Evolutionary conservation across 2,113 vertebrate species (phyloP).

Genomic region (Meles meles): DNA sequence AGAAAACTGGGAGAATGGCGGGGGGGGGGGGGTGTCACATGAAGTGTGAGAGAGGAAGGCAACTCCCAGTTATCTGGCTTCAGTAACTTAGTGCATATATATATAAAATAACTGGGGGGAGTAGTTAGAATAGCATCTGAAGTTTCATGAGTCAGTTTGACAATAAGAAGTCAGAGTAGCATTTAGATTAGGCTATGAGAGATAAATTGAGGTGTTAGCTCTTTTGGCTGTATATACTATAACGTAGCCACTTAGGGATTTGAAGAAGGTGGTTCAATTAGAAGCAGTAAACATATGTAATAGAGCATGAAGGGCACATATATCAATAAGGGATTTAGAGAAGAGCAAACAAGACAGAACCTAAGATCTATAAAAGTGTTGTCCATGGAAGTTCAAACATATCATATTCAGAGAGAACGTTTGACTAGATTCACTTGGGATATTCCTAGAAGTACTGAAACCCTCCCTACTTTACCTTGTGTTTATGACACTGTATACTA

Average conservation of each 20-base stretch:
- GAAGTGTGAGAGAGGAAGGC: not conserved
- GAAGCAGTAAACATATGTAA: not conserved
- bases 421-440: not conserved
- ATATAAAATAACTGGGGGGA: not conserved
- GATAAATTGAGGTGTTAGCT: not conserved
- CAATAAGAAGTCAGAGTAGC: not conserved
- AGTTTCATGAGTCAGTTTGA: not conserved
- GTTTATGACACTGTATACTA: not conserved
- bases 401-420: not conserved
- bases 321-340: not conserved
- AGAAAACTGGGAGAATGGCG: not conserved
- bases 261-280: not conserved
- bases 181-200: not conserved
- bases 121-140: not conserved
- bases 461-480: not conserved
- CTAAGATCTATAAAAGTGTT: not conserved
- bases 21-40: not conserved
- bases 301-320: not conserved
- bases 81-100: not conserved
- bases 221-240: not conserved
- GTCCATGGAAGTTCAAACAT: not conserved
- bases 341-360: not conserved
- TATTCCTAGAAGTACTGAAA: not conserved
- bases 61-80: not conserved
- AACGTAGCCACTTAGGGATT: not conserved